These are phyloP conservation scores for Anoncus sp. DNA, from an alignment of 2,888 invertebrate genomes.

Conservation along the genomic window DNA sequence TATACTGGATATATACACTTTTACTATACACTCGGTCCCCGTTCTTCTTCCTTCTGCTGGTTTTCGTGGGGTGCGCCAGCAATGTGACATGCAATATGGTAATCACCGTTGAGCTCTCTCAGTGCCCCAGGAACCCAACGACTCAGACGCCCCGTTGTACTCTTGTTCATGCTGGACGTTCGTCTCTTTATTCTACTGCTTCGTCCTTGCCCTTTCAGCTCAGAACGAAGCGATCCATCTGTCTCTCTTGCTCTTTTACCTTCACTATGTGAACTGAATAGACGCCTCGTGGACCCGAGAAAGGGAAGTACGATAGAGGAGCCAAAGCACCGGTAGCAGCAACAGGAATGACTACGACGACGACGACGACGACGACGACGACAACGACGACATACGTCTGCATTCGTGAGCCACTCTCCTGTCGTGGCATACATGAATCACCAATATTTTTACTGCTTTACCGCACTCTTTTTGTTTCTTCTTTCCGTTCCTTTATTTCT, in stretches of 20 bases:
- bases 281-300: conserved; percentile 72
- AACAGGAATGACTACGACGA: conserved; percentile 47
- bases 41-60: conserved; percentile 51
- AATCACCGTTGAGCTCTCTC: conserved; percentile 73
- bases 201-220: conserved; percentile 49
- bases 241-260: conserved; percentile 21
- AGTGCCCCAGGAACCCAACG: conserved; percentile 39
- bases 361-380: conserved; percentile 25
- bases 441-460: conserved; percentile 47
- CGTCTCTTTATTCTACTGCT: conserved; percentile 29
- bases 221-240: conserved; percentile 8
- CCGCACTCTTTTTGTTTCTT: conserved; percentile 26
- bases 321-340: conserved; percentile 23
- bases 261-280: conserved; percentile 70
- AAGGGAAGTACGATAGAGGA: conserved; percentile 70
- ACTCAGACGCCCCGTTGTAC: conserved; percentile 49
- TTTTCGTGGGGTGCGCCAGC: conserved; percentile 75
- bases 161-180: conserved; percentile 42
- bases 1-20: conserved; percentile 6
- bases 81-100: conserved; percentile 80
- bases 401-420: conserved; percentile 61
- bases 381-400: conserved; percentile 72
- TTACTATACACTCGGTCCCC: conserved; percentile 45
- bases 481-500: conserved; percentile 4
- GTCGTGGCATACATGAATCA: conserved; percentile 56